A percentile compares a stretch with the other conserved stretches of the same genome.
Evolutionary conservation across 2,888 invertebrate species (phyloP).

Genomic region (Heliothis peltigera): DNA sequence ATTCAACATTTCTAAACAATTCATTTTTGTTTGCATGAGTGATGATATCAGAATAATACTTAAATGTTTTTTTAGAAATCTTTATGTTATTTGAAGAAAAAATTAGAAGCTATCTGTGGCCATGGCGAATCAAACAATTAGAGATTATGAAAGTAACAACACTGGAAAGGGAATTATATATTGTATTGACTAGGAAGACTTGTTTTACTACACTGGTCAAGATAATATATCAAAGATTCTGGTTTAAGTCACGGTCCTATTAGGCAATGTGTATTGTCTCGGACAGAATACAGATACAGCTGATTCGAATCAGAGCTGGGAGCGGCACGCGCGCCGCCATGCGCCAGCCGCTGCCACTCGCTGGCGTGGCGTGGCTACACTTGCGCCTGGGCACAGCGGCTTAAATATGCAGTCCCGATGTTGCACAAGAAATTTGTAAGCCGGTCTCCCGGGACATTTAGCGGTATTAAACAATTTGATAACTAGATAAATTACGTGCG

Average conservation of each 20-base stretch:
- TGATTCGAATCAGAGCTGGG: conserved; percentile 72
- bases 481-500: conserved; percentile 64
- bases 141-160: conserved; percentile 22
- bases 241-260: conserved; percentile 65
- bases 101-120: too few species aligned
- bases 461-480: conserved; percentile 72
- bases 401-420: conserved; percentile 73
- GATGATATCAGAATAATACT: conserved; percentile 69
- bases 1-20: conserved; percentile 76
- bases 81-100: too few species aligned
- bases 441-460: conserved; percentile 66
- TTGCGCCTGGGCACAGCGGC: conserved; percentile 70
- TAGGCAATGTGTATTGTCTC: conserved; percentile 76
- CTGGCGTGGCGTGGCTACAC: conserved; percentile 49
- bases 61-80: background rate
- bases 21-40: conserved; percentile 62
- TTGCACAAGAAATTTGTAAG: conserved; percentile 77
- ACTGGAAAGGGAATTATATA: conserved; percentile 46
- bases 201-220: conserved; percentile 65
- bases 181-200: conserved; percentile 43
- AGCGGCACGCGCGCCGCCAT: conserved; percentile 63
- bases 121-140: too few species aligned
- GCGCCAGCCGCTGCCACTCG: conserved; percentile 34
- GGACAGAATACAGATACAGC: conserved; percentile 67
- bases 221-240: conserved; percentile 61